phyloP scores from a whole-genome alignment of 2,113 vertebrate species.

The Ptychochromis oligacanthus region DNA sequence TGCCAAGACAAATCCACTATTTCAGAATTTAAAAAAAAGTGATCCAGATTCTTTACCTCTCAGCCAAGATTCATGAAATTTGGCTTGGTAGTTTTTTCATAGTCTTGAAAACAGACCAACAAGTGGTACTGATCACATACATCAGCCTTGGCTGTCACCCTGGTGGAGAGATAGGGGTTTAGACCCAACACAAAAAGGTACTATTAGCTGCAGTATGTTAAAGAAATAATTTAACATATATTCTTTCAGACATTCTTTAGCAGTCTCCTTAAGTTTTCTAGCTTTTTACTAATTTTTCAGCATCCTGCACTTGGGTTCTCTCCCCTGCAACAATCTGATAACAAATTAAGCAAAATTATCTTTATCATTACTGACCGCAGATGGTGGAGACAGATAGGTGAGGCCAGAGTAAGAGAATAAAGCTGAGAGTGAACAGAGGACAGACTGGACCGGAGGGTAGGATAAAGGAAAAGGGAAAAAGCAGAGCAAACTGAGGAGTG shows the following conservation, averaged over 20 bases:
- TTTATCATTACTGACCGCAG: not conserved
- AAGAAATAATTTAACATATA: too few relatives aligned
- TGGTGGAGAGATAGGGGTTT: not conserved
- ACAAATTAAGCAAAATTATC: not conserved
- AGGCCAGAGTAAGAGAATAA: not conserved
- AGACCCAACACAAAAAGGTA: too few relatives aligned
- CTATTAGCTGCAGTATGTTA: too few relatives aligned
- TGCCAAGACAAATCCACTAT: not conserved
- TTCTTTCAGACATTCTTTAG: too few relatives aligned
- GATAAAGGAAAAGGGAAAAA: constrained; percentile 17
- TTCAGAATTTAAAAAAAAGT: too few relatives aligned
- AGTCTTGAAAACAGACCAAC: not conserved
- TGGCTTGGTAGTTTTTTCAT: too few relatives aligned
- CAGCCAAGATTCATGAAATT: too few relatives aligned
- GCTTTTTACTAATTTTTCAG: not conserved
- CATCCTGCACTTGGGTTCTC: not conserved
- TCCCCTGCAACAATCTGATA: not conserved
- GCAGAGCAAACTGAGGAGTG: constrained; percentile 11
- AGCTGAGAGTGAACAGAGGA: constrained; percentile 26
- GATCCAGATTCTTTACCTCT: too few relatives aligned
- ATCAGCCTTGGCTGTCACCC: not conserved
- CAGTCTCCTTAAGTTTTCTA: too few relatives aligned
- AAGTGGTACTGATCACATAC: not conserved
- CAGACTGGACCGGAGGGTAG: constrained; percentile 15
- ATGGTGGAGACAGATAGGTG: not conserved